Conservation (phyloP, 2,888 invertebrate species). For the Hyalella azteca region DNA sequence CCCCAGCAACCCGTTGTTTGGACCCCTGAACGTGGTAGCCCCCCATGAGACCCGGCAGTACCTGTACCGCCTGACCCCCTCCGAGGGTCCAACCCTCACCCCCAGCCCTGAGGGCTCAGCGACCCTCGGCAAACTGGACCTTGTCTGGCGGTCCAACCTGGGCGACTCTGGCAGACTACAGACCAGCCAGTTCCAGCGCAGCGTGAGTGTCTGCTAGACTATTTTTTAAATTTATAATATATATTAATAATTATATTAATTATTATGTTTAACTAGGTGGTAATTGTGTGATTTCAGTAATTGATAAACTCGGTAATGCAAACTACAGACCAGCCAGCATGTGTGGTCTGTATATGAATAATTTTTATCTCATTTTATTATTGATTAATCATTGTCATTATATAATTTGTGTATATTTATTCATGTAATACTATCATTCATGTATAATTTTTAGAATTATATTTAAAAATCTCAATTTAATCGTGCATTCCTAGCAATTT, state of each 20-base stretch:
- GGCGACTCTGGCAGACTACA: constrained; percentile 96
- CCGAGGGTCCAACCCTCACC: constrained; percentile 71
- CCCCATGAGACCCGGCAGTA: constrained; percentile 92
- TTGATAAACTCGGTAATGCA: too few species aligned
- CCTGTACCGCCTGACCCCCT: constrained; percentile 86
- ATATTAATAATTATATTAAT: background rate
- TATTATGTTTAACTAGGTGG: background rate
- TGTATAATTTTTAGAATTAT: background rate
- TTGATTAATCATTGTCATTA: background rate
- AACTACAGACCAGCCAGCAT: too few species aligned
- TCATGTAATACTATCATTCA: background rate
- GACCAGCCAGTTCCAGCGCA: constrained; percentile 91
- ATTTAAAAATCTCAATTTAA: background rate
- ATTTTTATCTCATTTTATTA: background rate
- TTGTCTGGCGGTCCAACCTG: constrained; percentile 95
- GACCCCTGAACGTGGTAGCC: constrained; percentile 70
- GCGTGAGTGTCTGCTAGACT: constrained; percentile 67
- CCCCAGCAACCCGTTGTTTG: constrained; percentile 52
- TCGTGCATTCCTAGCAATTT: background rate
- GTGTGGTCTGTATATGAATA: background rate
- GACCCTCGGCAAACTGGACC: constrained; percentile 96
- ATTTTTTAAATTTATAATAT: background rate
- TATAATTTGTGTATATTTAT: background rate
- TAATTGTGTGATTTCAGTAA: background rate
- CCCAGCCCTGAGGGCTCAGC: constrained; percentile 78